Evolutionary conservation across 2,113 vertebrate genomes (phyloP).

Genomic region (Oreotrochilus melanogaster): DNA sequence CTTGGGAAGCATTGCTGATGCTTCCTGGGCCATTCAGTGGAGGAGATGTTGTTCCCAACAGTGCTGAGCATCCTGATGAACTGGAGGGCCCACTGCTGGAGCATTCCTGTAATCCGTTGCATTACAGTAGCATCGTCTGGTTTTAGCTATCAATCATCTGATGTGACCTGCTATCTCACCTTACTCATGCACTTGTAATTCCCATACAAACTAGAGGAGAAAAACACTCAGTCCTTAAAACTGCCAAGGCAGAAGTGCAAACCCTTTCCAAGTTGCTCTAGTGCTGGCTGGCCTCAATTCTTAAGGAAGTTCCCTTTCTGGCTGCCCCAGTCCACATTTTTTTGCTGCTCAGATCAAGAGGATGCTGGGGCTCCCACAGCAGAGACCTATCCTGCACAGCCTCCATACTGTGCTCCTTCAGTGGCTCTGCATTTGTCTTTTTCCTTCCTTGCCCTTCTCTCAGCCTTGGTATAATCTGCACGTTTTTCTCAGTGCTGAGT

Average conservation of each 20-base stretch:
- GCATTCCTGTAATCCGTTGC: background rate
- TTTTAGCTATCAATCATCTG: background rate
- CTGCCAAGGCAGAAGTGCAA: background rate
- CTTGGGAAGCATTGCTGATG: background rate
- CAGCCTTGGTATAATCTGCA: background rate
- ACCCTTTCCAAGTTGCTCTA: background rate
- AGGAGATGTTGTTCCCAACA: accelerated
- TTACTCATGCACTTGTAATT: background rate
- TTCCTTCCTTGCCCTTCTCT: background rate
- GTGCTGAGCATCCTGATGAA: background rate
- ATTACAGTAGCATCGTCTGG: background rate
- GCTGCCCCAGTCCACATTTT: background rate
- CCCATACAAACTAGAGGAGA: background rate
- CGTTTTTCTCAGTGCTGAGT: background rate
- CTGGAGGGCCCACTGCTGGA: accelerated
- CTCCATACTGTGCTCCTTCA: accelerated
- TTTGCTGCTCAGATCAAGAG: accelerated
- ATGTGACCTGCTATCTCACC: background rate
- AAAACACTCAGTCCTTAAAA: background rate
- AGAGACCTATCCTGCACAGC: background rate
- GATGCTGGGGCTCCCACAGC: background rate
- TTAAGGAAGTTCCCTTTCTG: background rate
- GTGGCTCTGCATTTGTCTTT: background rate
- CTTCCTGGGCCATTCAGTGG: accelerated
- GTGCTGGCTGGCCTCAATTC: background rate